These are phyloP conservation scores for Ciconia nigra DNA, from an alignment of 2,797 vertebrate species.

Conservation along the genomic window DNA sequence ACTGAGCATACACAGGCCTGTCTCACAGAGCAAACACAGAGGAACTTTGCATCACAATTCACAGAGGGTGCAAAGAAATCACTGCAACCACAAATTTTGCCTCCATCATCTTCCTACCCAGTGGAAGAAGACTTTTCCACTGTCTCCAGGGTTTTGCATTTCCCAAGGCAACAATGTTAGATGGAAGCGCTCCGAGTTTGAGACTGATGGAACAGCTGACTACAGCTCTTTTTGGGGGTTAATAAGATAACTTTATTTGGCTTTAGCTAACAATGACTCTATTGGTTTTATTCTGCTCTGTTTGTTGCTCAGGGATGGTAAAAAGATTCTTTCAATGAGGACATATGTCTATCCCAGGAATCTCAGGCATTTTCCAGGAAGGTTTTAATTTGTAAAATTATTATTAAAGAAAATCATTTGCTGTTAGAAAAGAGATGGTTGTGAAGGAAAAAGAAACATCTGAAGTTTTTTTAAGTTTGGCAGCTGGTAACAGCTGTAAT, in stretches of 20 bases:
- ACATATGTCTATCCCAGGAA: background rate
- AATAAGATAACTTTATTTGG: background rate
- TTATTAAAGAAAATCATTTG: background rate
- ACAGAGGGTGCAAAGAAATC: background rate
- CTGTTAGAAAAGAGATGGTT: background rate
- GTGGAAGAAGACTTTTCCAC: background rate
- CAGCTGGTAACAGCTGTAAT: background rate
- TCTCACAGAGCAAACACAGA: background rate
- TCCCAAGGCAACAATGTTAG: background rate
- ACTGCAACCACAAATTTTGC: background rate
- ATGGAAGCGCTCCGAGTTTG: background rate
- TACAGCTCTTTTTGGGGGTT: background rate
- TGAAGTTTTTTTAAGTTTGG: background rate
- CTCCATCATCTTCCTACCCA: background rate
- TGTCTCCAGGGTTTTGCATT: background rate
- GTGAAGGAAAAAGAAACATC: background rate
- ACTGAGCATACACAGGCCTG: background rate
- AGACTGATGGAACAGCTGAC: background rate
- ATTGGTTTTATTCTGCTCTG: background rate
- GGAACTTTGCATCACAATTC: background rate
- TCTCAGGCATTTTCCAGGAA: background rate
- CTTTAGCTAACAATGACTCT: background rate
- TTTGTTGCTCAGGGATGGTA: background rate
- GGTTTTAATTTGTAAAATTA: background rate
- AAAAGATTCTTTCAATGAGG: background rate